Evolutionary conservation across 2,797 vertebrate genomes (phyloP), one percentile per base, ranked within the genome.

Genomic region (Esox lucius): DNA sequence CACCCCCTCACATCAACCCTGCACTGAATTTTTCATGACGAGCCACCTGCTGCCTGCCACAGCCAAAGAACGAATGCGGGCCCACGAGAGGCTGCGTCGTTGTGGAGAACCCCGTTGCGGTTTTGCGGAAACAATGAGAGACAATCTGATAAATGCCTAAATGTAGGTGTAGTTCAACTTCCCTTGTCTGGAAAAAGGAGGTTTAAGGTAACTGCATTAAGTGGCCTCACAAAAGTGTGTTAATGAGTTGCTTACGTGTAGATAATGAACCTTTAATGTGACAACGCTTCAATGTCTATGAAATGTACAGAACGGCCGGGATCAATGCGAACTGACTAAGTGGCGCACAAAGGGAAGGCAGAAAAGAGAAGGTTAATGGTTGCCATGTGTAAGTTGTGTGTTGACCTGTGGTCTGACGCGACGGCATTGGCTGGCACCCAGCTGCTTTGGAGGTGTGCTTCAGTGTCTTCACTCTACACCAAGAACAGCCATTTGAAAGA

Each of bases 51-150:
- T 89, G 91, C 88, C 89, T 84, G 84, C 84, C 80, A 75, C 80
- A 87, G 89, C 90, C 88, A 88, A 79, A 87, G 82, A 80, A 59
- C 53, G 19, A 59, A 62, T 68, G 77, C 0, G 88, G 93, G 39
- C 39, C 90, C 94, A 96, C 85, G 94, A 88, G 93, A 93, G 96
- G 92, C 86, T 94, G 71, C 94, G 94, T 84, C 90, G 93, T 5
- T 93, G 94, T 84, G 94, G 93, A 87, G 93, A 93, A 61, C 94
- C 94, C 94, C n/a, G n/a, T 15, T n/a, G 11, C 53, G 2, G 53
- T 22, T 59, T 59, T n/a, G 8, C 53, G 8, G 24, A 28, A 15
- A 33, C 62, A 26, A 28, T 15, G 61, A 64, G 24, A 65, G 62
- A 65, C 31, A 35, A 35, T 39, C 65, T 15, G 65, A 35, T 31